Base-by-base conservation (phyloP, 92 coral and sea anemone species). In the Blastomussa wellsi region DNA sequence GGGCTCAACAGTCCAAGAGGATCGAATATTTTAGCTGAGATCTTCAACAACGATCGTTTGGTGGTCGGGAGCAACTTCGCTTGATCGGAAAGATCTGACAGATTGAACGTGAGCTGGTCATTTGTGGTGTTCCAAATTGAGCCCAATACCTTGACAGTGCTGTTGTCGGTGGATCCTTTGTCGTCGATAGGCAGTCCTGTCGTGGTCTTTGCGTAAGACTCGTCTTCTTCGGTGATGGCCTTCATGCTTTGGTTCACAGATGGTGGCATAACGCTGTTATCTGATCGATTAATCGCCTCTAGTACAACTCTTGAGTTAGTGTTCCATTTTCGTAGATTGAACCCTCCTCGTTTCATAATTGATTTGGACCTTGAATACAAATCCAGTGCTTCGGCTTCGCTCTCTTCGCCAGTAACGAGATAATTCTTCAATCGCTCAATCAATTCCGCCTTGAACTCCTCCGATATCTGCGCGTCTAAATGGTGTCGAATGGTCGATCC, bases 21-120 rank as follows among this genome's bases (percentile, higher is more conserved):
- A n/a, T n/a, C n/a, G n/a, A n/a, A n/a, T 78, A 90, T 77, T 52
- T 90, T 90, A 17, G 90, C 93, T n/a, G 90, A 71, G 74, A 90
- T 74, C 86, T n/a, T n/a, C n/a, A n/a, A n/a, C n/a, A n/a, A n/a
- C n/a, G n/a, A n/a, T n/a, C n/a, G n/a, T n/a, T n/a, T 83, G 3
- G 72, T 79, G 60, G 73, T 68, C n/a, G 79, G 89, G n/a, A 78
- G 89, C 26, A 71, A 20, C n/a, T n/a, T n/a, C n/a, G n/a, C n/a
- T n/a, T n/a, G n/a, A n/a, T n/a, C n/a, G n/a, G n/a, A n/a, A n/a
- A n/a, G n/a, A n/a, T n/a, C n/a, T n/a, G n/a, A n/a, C n/a, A n/a
- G n/a, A n/a, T n/a, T n/a, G n/a, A n/a, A n/a, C n/a, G n/a, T n/a
- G n/a, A n/a, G n/a, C n/a, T n/a, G n/a, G n/a, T n/a, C n/a, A n/a